phyloP scores from a whole-genome alignment of 23 tunicate genomes.

The Halocynthia aurantium region DNA sequence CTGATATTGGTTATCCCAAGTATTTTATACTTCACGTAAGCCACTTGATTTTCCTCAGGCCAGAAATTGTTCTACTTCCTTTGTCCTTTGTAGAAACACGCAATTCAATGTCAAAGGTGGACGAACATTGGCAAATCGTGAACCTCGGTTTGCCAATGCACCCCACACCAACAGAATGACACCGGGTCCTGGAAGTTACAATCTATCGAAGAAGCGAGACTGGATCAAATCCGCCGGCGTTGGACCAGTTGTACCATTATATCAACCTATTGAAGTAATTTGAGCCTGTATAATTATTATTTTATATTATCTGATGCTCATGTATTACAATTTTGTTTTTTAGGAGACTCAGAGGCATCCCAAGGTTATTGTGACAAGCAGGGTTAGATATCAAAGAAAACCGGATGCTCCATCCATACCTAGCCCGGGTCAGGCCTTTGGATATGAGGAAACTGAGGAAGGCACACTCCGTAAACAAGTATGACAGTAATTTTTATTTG shows the following conservation, averaged over 20 bases:
- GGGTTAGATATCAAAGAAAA: conserved; percentile 65
- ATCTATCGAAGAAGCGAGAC: conserved; percentile 72
- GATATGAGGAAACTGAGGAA: conserved; percentile 88
- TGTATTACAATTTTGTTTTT: not conserved
- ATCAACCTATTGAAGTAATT: too few species aligned
- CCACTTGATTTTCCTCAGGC: too few species aligned
- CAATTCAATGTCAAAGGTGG: conserved; percentile 46
- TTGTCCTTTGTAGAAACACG: not conserved
- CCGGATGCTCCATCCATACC: conserved; percentile 96
- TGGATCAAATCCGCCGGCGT: conserved; percentile 57
- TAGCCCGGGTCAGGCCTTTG: conserved; percentile 94
- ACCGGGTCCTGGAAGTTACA: conserved; percentile 88
- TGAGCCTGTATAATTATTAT: too few species aligned
- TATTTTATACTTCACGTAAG: too few species aligned
- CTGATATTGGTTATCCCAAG: too few species aligned
- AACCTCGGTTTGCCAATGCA: conserved; percentile 49
- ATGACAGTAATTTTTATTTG: not conserved
- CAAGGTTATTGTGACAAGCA: conserved; percentile 64
- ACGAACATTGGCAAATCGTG: conserved; percentile 64
- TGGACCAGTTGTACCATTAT: too few species aligned
- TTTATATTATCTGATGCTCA: too few species aligned
- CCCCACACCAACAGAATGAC: conserved; percentile 46
- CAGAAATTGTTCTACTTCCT: too few species aligned
- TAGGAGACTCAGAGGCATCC: conserved; percentile 21
- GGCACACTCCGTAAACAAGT: conserved; percentile 81